Base-by-base conservation (phyloP, 2,888 invertebrate species). In the Brassicogethes aeneus region DNA sequence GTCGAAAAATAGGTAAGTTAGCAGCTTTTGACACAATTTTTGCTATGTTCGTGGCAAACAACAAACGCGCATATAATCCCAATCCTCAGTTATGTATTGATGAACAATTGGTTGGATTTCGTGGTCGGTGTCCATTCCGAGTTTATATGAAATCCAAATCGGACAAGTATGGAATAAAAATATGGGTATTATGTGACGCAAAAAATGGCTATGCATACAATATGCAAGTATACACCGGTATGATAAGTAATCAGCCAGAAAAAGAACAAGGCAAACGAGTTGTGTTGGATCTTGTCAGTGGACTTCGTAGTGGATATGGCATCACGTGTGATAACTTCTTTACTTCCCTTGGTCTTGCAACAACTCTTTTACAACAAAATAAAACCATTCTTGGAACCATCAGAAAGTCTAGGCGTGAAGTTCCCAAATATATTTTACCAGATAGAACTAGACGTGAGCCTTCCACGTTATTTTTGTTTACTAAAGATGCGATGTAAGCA, bases 401-500 rank as follows among this genome's bases (percentile, higher is more conserved):
- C n/a, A n/a, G n/a, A n/a, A n/a, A n/a, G n/a, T n/a, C n/a, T n/a
- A n/a, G n/a, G n/a, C n/a, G n/a, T n/a, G n/a, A n/a, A n/a, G n/a
- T n/a, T n/a, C n/a, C n/a, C n/a, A n/a, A n/a, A n/a, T n/a, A n/a
- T n/a, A n/a, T n/a, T n/a, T n/a, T n/a, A n/a, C n/a, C n/a, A n/a
- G n/a, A n/a, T n/a, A n/a, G n/a, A 47, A 39, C 31, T 35, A 36
- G 17, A n/a, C n/a, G n/a, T n/a, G 17, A 37, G 15, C 41, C 32
- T 33, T 47, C 39, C 35, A 45, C 40, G 16, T 46, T 46, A 44
- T 47, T 49, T 47, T 45, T 40, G n/a, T 49, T 47, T 42, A 40
- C 35, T 31, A 39, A 43, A 35, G 29, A 46, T 35, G 34, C 36
- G 34, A 48, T 39, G 1, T 23, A 42, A 36, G 46, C 46, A 35